These are phyloP conservation scores for Narcine bancroftii DNA, from an alignment of 2,113 vertebrate species.

Conservation along the genomic window DNA sequence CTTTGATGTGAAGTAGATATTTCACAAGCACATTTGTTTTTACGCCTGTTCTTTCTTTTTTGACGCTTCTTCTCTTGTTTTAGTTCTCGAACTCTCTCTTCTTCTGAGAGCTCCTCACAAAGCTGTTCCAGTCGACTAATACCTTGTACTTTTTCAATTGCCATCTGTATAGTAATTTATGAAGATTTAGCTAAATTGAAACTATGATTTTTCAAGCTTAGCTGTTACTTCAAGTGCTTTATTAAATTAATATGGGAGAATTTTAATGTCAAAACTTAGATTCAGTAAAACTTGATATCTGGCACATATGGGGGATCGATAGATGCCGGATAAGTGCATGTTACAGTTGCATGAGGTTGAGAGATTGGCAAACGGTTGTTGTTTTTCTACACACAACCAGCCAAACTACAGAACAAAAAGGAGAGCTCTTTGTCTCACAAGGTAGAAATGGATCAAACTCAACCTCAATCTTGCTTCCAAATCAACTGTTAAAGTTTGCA, in stretches of 20 bases:
- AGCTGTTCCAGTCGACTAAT: conserved; percentile 92
- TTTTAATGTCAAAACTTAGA: too few relatives aligned
- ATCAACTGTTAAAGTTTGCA: not conserved
- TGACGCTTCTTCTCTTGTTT: conserved; percentile 96
- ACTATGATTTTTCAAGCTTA: not conserved
- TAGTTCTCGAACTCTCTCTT: conserved; percentile 85
- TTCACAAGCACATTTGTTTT: conserved; percentile 88
- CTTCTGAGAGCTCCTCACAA: conserved; percentile 90
- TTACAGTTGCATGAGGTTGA: too few relatives aligned
- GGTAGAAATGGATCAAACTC: not conserved
- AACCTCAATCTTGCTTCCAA: not conserved
- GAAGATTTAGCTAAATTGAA: not conserved
- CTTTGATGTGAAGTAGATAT: conserved; percentile 64
- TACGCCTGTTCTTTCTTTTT: conserved; percentile 88
- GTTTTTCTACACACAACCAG: not conserved
- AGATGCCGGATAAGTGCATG: too few relatives aligned
- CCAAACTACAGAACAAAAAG: not conserved
- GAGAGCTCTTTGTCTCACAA: too few relatives aligned
- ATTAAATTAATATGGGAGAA: not conserved
- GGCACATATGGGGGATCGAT: too few relatives aligned
- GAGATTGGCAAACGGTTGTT: too few relatives aligned
- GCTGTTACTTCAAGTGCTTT: not conserved
- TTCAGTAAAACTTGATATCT: too few relatives aligned
- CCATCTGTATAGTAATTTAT: conserved; percentile 63
- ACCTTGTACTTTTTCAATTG: conserved; percentile 92